Conservation (phyloP, 2,888 invertebrate species). For the Tinea trinotella region DNA sequence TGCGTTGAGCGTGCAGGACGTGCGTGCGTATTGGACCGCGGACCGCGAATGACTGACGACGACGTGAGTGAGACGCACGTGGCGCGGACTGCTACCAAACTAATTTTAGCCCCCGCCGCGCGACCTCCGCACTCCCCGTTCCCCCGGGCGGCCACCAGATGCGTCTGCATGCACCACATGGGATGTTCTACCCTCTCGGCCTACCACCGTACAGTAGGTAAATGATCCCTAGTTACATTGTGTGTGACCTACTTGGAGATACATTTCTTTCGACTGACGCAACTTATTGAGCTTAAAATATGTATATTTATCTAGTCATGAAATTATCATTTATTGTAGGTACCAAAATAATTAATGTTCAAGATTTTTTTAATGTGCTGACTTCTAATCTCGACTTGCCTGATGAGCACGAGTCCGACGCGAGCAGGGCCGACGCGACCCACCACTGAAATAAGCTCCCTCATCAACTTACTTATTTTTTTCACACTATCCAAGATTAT, state of each 20-base stretch:
- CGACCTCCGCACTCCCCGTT: conserved; percentile 59
- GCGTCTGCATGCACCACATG: conserved; percentile 54
- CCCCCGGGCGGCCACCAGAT: conserved; percentile 48
- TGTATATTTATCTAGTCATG: no score
- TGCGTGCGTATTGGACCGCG: conserved; percentile 41
- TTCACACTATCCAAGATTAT: no score
- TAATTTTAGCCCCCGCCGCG: conserved; percentile 74
- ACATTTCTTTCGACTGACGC: background rate
- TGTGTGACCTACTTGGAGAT: conserved; percentile 21
- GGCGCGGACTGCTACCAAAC: conserved; percentile 39
- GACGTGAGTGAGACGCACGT: conserved; percentile 64
- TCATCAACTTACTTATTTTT: no score
- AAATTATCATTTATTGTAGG: no score
- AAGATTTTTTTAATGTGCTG: no score
- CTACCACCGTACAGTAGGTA: conserved; percentile 33
- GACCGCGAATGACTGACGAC: conserved; percentile 47
- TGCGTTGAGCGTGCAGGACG: background rate
- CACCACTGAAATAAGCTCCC: no score
- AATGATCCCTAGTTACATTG: conserved; percentile 65
- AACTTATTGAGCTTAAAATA: no score
- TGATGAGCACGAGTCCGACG: no score
- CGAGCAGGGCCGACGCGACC: no score
- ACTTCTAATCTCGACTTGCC: no score
- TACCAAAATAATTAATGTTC: no score
- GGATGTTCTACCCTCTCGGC: conserved; percentile 34